Evolutionary conservation across 2,888 invertebrate genomes (phyloP).

Genomic region (Alviniconcha strummeri): DNA sequence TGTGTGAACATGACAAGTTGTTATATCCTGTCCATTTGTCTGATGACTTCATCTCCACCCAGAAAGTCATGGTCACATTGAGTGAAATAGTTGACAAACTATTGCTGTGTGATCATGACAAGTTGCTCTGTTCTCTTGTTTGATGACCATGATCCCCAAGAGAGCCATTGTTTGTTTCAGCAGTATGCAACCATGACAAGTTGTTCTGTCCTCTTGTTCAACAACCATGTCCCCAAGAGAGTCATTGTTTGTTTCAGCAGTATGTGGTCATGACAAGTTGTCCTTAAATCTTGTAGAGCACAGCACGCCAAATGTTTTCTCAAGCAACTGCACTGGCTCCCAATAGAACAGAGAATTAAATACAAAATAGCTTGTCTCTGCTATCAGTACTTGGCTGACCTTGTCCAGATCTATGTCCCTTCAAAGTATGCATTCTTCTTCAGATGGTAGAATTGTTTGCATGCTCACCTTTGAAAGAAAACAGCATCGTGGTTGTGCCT

Average conservation of each 20-base stretch:
- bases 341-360: too few relatives aligned
- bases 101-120: conserved; percentile 67
- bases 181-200: conserved; percentile 66
- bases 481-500: too few relatives aligned
- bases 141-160: background rate
- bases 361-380: too few relatives aligned
- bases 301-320: too few relatives aligned
- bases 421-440: too few relatives aligned
- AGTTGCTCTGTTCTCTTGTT: conserved; percentile 56
- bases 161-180: conserved; percentile 56
- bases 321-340: too few relatives aligned
- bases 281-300: conserved; percentile 46
- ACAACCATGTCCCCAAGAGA: background rate
- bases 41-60: background rate
- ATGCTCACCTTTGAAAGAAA: too few relatives aligned
- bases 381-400: too few relatives aligned
- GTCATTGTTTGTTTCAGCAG: too few relatives aligned
- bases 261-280: conserved; percentile 45
- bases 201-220: conserved; percentile 55
- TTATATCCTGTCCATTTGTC: conserved; percentile 56
- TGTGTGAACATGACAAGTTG: conserved; percentile 68
- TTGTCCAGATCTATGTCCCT: too few relatives aligned
- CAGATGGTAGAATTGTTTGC: too few relatives aligned
- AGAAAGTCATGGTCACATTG: conserved; percentile 36
- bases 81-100: conserved; percentile 55